Base-by-base conservation (phyloP, 2,888 invertebrate genomes). In the Capitulum mitella region DNA sequence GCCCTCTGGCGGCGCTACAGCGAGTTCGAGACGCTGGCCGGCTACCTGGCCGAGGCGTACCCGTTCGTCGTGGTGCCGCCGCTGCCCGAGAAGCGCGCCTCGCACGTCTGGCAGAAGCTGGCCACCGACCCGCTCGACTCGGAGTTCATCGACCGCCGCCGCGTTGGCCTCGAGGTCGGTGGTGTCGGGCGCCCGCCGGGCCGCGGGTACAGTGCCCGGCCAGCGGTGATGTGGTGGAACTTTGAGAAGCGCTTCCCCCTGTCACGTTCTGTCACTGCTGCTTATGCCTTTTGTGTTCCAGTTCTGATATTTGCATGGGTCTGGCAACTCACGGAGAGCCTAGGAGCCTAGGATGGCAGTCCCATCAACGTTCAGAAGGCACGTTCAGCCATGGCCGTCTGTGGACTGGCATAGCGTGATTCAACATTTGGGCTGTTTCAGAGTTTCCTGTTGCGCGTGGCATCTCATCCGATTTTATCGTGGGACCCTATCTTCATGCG, bases 51-150 rank as follows among this genome's bases (percentile, higher is more conserved):
- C 84, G 89, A 91, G 48, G 91, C 90, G 51, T 93, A 93, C 86
- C 92, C 93, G n/a, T 91, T 91, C 84, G 88, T 92, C 78, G 91
- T 94, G 26, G 88, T 93, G 83, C 93, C 94, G 37, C 92, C 93
- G 0, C 85, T 94, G 79, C 94, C 94, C 3, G 94, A 94, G 83
- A 94, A 94, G 85, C 87, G 90, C 84, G 91, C 87, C 88, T 88
- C 89, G 90, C 81, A 87, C 90, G 83, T 92, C 89, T 85, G 92
- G 92, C 90, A 92, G 82, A 93, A 93, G 85, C 87, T 89, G 58
- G 88, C 90, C 3, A 91, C 91, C 48, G 93, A 94, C 84, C 92
- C 92, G 26, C 92, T 93, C 82, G 93, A 93, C 85, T 92, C 93
- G 0, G 93, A 93, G 84, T 94, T 94, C 85, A 90, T 94, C 51